Conservation (phyloP, 2,113 vertebrate species). For the Chloropsis cyanopogon region DNA sequence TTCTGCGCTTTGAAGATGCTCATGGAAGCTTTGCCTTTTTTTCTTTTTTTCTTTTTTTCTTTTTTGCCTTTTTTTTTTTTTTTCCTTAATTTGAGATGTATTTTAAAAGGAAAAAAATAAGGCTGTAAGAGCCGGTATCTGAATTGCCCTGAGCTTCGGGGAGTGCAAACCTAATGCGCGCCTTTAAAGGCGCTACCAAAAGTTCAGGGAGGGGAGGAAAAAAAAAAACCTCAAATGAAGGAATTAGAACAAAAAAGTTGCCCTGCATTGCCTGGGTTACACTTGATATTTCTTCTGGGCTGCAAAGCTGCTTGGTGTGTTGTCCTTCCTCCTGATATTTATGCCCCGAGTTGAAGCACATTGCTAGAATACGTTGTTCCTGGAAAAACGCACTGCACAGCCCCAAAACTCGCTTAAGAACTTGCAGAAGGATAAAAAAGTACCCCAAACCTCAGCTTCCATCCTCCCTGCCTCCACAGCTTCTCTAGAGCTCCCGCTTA, state of each 20-base stretch:
- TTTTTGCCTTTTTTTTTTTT: neutral
- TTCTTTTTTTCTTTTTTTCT: neutral
- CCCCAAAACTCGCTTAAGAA: conserved; percentile 10
- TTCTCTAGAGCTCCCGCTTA: neutral
- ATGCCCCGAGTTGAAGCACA: neutral
- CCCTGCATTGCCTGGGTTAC: neutral
- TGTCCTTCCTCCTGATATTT: neutral
- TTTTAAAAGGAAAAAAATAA: neutral
- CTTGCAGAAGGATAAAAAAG: conserved; percentile 12
- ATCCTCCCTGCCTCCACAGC: neutral
- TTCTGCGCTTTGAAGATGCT: neutral
- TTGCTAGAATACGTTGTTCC: conserved; percentile 53
- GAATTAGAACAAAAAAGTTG: neutral
- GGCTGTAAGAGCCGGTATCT: neutral
- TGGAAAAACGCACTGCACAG: conserved; percentile 14
- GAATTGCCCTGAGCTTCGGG: neutral
- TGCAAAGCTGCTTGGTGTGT: neutral
- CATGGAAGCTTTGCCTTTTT: neutral
- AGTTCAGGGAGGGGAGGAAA: neutral
- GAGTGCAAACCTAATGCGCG: neutral
- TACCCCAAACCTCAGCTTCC: neutral
- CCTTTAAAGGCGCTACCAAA: neutral
- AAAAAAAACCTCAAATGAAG: neutral
- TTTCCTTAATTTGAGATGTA: neutral
- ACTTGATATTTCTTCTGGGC: neutral